Conservation (phyloP, 1,140 invertebrate species). For the Heliconius eleuchia region DNA sequence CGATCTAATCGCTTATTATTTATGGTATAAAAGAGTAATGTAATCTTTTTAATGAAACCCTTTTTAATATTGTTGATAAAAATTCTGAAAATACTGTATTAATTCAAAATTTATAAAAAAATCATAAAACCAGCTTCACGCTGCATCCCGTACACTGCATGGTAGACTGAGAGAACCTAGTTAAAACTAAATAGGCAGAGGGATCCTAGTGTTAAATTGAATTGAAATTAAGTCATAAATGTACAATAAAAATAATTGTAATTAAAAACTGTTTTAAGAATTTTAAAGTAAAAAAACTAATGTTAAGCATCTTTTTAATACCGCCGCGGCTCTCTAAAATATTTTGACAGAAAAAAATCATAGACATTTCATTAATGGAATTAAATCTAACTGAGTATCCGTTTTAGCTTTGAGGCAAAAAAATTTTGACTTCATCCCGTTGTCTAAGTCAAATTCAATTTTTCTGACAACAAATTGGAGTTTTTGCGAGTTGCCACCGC, state of each 20-base stretch:
- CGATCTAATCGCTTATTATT: neutral
- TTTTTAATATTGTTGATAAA: no score
- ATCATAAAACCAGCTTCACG: no score
- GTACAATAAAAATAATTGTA: no score
- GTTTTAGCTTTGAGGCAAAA: neutral
- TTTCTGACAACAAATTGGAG: neutral
- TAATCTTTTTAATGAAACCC: neutral
- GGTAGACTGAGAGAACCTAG: no score
- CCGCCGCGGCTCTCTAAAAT: neutral
- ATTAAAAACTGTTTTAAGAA: neutral
- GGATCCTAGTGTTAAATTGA: no score
- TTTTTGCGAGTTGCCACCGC: conserved; percentile 15
- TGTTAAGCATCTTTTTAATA: neutral
- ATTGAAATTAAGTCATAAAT: no score
- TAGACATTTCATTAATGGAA: neutral
- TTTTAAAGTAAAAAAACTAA: neutral
- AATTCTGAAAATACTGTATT: no score
- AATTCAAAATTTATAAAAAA: no score
- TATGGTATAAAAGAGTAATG: neutral
- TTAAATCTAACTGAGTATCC: neutral
- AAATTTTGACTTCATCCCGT: neutral
- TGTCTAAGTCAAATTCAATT: conserved; percentile 30
- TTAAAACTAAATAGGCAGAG: no score
- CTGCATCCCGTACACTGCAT: no score
- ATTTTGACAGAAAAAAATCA: neutral